Evolutionary conservation across 2,888 invertebrate genomes (phyloP), one percentile per base, ranked within the genome.

Genomic region (Agrotis exclamationis): DNA sequence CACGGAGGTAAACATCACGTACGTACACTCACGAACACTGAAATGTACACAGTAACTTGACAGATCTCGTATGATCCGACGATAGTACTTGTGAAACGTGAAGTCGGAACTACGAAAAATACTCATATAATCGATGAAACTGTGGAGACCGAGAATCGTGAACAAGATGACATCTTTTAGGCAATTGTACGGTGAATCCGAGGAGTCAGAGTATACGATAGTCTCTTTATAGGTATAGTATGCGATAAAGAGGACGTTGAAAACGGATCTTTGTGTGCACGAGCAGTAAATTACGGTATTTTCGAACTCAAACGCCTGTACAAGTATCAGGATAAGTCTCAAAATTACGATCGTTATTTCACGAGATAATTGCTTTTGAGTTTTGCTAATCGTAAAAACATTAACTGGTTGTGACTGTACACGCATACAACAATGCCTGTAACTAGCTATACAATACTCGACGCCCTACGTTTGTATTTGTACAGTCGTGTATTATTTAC

Each of bases 1-100:
- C 33, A 57, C 53, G n/a, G 63, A 80, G 60, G 74, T 80, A 71
- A 74, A 83, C 69, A 82, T 65, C 76, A 79, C 80, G 64, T 67
- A 63, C 70, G 24, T 51, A 50, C 64, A 62, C 14, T 45, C 20
- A 28, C 33, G 16, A 24, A 9, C 53, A 24, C 16, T 24, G 7
- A 24, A 1, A 24, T 24, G 9, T 18, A 9, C 24, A 53, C 18
- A 53, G 1, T 3, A 53, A 24, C 9, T 53, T 24, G 24, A 24
- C 16, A 6, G n/a, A 24, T 51, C 14, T 16, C 7, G 24, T 24
- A 16, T 51, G 20, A 48, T n/a, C 11, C 5, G 51, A 16, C 22
- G 51, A 6, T 51, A 22, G 22, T 16, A 22, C 14, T 1, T 51
- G 16, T 14, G 22, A 51, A 22, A 45, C 16, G 45, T 45, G 16